Conservation (phyloP, 2,888 invertebrate genomes). For the Eupithecia centaureata region DNA sequence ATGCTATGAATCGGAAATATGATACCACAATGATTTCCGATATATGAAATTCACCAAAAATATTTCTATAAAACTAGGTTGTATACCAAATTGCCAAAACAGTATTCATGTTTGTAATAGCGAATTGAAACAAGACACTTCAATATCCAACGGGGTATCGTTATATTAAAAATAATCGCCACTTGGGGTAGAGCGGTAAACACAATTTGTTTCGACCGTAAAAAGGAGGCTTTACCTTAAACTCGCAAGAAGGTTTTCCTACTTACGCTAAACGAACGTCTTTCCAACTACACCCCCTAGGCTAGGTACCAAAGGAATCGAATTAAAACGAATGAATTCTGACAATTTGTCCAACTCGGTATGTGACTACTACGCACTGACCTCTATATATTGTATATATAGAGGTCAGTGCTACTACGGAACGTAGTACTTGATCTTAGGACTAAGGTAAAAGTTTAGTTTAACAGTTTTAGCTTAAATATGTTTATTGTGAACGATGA, state of each 20-base stretch:
- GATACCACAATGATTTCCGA: not conserved
- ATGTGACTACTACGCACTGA: too few relatives aligned
- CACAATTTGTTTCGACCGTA: constrained; percentile 42
- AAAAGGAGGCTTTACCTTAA: constrained; percentile 1
- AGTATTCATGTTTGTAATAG: not conserved
- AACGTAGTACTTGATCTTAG: too few relatives aligned
- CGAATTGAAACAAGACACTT: constrained; percentile 42
- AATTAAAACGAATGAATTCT: not conserved
- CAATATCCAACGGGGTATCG: constrained; percentile 40
- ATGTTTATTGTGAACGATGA: too few relatives aligned
- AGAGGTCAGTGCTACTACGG: too few relatives aligned
- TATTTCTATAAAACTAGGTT: too few relatives aligned
- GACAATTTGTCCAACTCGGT: not conserved
- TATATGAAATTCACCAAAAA: not conserved
- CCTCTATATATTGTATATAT: too few relatives aligned
- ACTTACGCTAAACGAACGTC: not conserved
- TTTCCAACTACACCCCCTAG: not conserved
- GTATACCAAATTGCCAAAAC: not conserved
- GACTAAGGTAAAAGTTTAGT: too few relatives aligned
- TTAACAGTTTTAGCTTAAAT: too few relatives aligned
- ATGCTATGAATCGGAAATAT: not conserved
- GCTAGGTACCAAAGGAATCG: not conserved
- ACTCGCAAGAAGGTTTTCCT: not conserved
- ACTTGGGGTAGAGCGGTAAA: constrained; percentile 43
- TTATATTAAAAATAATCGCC: constrained; percentile 44